phyloP scores from a whole-genome alignment of 2,797 vertebrate genomes.

The Chloroceryle amazona region DNA sequence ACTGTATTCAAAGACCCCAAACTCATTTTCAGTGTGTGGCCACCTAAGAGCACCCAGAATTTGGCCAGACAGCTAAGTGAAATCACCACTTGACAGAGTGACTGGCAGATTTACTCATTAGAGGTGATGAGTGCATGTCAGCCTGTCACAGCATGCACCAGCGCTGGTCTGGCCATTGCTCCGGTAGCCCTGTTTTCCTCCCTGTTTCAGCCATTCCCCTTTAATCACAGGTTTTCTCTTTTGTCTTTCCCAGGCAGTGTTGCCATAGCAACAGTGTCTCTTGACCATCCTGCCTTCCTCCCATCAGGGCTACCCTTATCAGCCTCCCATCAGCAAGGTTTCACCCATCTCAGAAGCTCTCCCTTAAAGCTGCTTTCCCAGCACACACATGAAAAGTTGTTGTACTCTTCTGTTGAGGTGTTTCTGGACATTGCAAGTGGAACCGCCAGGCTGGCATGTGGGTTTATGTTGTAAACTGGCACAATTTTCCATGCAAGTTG shows the following conservation, averaged over 20 bases:
- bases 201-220: neutral
- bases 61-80: neutral
- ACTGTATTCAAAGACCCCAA: neutral
- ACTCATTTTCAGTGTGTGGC: neutral
- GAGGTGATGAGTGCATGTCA: neutral
- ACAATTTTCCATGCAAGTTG: neutral
- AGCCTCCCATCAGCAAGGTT: neutral
- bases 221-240: neutral
- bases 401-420: accelerated
- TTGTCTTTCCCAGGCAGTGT: slow-evolving; percentile 39
- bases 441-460: accelerated
- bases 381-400: accelerated
- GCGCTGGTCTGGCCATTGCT: neutral
- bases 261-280: slow-evolving; percentile 53
- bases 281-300: slow-evolving; percentile 50
- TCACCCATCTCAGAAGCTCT: neutral
- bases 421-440: neutral
- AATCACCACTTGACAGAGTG: neutral
- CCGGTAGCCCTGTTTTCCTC: neutral
- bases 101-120: slow-evolving; percentile 5
- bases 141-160: neutral
- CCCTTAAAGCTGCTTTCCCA: neutral
- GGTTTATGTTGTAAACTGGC: neutral
- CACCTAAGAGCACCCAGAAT: neutral
- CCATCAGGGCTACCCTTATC: slow-evolving; percentile 19